Base-by-base conservation (phyloP, 2,888 invertebrate species). In the Erebia palarica region DNA sequence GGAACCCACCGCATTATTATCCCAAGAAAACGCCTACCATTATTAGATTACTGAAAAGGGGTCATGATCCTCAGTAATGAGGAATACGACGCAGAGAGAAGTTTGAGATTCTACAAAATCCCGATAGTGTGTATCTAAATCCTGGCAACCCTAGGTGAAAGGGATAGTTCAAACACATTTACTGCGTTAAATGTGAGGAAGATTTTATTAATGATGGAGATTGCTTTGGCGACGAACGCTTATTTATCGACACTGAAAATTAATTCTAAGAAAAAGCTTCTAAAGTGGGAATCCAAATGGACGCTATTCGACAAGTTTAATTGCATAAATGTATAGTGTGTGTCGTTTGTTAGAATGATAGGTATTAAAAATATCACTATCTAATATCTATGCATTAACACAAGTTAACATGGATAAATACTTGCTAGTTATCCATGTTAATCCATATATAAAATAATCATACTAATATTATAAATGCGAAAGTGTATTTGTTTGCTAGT, bases 91-190 rank as follows among this genome's bases (percentile, higher is more conserved):
- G n/a, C n/a, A n/a, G n/a, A n/a, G n/a, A n/a, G n/a, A n/a, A n/a
- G n/a, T n/a, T n/a, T n/a, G n/a, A 36, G 36, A 36, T 36, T 36
- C 36, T 36, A 36, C 36, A 36, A 36, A 36, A 49, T 67, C 59
- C 36, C 49, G 5, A 16, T 27, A 49, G 10, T 59, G 11, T 67
- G 10, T 44, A 36, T 7, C 36, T 7, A 59, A 67, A 27, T n/a
- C 18, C 21, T 67, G 59, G 67, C 7, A 58, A 67, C 67, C 67
- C 61, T 66, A 69, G 73, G 76, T 73, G 77, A 75, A 75, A 77
- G 76, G 75, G 73, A 69, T 71, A 51, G 68, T 51, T 36, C 61
- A 53, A 58, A 69, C 18, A 65, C 73, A 57, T 64, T 69, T 63
- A 66, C 63, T 36, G 66, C 63, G 55, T 69, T 72, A 69, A 67